These are phyloP conservation scores for Ceyx erithaca DNA, from an alignment of 2,797 vertebrate species.

Conservation along the genomic window DNA sequence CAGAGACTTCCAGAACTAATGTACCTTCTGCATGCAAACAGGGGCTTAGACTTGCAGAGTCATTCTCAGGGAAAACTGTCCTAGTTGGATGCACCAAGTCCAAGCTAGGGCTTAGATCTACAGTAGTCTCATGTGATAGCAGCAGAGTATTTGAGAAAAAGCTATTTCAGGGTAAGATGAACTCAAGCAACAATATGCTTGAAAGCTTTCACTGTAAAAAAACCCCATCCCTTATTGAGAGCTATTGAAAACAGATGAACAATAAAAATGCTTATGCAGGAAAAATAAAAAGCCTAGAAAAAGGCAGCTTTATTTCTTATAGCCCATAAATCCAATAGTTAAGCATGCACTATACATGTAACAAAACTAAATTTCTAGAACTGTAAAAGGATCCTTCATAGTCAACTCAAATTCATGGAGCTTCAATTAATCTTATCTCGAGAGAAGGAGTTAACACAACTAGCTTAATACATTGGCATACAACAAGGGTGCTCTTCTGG, in stretches of 20 bases:
- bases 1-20: neutral
- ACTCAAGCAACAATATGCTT: neutral
- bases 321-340: slow-evolving; percentile 10
- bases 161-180: slow-evolving; percentile 32
- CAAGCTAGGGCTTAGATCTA: neutral
- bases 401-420: neutral
- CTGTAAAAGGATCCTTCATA: neutral
- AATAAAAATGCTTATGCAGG: slow-evolving; percentile 57
- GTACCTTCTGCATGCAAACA: neutral
- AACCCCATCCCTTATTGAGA: slow-evolving; percentile 50
- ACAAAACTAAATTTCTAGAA: slow-evolving; percentile 8
- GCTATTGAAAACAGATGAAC: slow-evolving; percentile 70
- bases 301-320: neutral
- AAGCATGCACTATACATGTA: neutral
- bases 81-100: neutral
- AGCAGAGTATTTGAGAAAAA: neutral
- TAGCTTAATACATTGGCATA: neutral
- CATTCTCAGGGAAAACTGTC: neutral
- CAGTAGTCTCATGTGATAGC: neutral
- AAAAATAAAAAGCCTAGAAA: slow-evolving; percentile 34
- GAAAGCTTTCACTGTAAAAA: slow-evolving; percentile 42
- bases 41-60: neutral
- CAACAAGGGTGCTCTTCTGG: neutral
- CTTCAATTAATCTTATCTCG: neutral
- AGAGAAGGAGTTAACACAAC: neutral